These are phyloP conservation scores for Mythimna impura DNA, from an alignment of 2,888 invertebrate species.

Conservation along the genomic window DNA sequence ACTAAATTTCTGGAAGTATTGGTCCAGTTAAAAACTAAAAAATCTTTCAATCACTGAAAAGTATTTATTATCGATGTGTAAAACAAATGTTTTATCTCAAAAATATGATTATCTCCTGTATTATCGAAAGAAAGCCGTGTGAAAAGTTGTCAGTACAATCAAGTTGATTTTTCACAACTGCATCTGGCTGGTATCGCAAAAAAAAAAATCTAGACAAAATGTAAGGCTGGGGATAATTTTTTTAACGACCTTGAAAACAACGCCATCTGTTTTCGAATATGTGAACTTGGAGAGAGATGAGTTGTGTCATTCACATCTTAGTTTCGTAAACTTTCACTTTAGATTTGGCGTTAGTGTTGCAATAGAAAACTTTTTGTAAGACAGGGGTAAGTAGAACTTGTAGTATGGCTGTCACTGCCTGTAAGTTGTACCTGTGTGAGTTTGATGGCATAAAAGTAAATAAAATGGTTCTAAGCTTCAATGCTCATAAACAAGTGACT, in stretches of 20 bases:
- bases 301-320: slow-evolving; percentile 38
- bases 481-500: neutral
- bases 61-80: too few species aligned
- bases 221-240: neutral
- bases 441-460: neutral
- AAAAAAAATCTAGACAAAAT: neutral
- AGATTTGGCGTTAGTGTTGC: slow-evolving; percentile 40
- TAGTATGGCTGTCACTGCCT: neutral
- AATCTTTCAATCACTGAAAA: too few species aligned
- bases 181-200: neutral
- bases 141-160: too few species aligned
- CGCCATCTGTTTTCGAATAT: slow-evolving; percentile 42
- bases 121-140: too few species aligned
- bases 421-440: neutral
- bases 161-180: too few species aligned
- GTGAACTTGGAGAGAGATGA: slow-evolving; percentile 28
- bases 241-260: slow-evolving; percentile 5
- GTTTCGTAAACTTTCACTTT: slow-evolving; percentile 46
- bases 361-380: slow-evolving; percentile 11
- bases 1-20: too few species aligned
- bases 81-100: too few species aligned
- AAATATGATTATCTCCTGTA: too few species aligned
- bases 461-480: neutral
- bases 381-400: neutral
- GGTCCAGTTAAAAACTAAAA: too few species aligned